Base-by-base conservation (phyloP, 1,140 invertebrate species). In the Rhysida immarginata region DNA sequence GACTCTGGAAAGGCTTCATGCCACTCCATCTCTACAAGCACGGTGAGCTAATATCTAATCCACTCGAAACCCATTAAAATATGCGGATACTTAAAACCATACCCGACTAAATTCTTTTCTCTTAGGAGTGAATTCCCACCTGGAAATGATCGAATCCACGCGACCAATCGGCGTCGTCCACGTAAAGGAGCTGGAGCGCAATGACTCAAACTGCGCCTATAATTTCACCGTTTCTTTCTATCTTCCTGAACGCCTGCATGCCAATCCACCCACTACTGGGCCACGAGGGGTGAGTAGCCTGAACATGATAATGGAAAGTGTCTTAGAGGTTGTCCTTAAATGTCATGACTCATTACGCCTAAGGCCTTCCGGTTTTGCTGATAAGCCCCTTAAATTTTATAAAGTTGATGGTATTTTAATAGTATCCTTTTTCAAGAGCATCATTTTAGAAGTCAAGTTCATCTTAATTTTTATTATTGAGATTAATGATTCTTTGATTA, bases 1-100 rank as follows among this genome's bases (percentile, higher is more conserved):
- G 59, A 21, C 59, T 66, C 26, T 66, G 64, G 64, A 62, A 62
- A 52, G 64, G 64, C 2, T 65, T 66, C 53, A 64, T 66, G 64
- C 64, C 64, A 2, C 58, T 66, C 13, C 64, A 66, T 56, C 54
- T 66, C 2, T 66, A 66, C 53, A 66, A 65, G 55, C 64, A 66
- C 27, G 63, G 63, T 66, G 41, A 50, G 29, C 16, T 16, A 8
- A 35, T 16, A 35, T 35, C 16, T 35, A 35, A 35, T 35, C 29
- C 29, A 8, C 16, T 16, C 29, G 16, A 35, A n/a, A n/a, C n/a
- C n/a, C n/a, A n/a, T n/a, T n/a, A n/a, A n/a, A n/a, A n/a, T n/a
- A n/a, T n/a, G n/a, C n/a, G n/a, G n/a, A n/a, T n/a, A 35, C 29
- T 35, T 35, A 35, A 35, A 35, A 35, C 5, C 5, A 35, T 8